Percentiles rank a stretch among this genome's conserved stretches.
phyloP scores from a whole-genome alignment of 2,113 vertebrate genomes.

The Channa maculata region DNA sequence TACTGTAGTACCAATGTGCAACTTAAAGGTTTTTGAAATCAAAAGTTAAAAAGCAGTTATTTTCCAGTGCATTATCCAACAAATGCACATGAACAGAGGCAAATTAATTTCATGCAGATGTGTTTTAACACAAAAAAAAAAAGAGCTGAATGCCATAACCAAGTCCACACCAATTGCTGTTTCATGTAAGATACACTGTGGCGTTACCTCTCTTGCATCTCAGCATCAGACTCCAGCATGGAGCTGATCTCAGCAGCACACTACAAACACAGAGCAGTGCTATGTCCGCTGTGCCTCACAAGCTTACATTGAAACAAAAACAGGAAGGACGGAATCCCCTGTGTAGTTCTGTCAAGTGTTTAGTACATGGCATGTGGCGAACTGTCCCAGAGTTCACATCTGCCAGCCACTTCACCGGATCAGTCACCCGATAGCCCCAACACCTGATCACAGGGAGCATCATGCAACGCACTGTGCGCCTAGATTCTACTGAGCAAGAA shows the following conservation, averaged over 20 bases:
- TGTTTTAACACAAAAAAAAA: slow-evolving; percentile 22
- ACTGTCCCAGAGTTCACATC: slow-evolving; percentile 37
- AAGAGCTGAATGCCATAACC: slow-evolving; percentile 35
- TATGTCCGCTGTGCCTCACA: slow-evolving; percentile 30
- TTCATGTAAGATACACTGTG: slow-evolving; percentile 48
- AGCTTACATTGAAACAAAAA: slow-evolving; percentile 33
- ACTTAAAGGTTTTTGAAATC: neutral
- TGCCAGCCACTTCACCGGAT: slow-evolving; percentile 25
- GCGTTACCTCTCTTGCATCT: slow-evolving; percentile 28
- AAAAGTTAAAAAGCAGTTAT: slow-evolving; percentile 10
- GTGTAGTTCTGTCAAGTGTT: slow-evolving; percentile 5
- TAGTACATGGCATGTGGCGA: neutral
- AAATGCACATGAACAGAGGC: slow-evolving; percentile 10
- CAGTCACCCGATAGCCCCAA: slow-evolving; percentile 5
- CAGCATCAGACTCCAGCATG: slow-evolving; percentile 40
- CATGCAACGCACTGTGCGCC: too few relatives aligned
- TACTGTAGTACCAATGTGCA: too few relatives aligned
- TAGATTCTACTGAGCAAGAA: neutral
- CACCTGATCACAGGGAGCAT: slow-evolving; percentile 7
- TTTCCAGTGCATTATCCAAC: neutral
- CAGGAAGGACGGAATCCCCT: slow-evolving; percentile 22
- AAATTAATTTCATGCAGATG: slow-evolving; percentile 58
- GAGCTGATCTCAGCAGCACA: slow-evolving; percentile 50
- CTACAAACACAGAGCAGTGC: slow-evolving; percentile 38
- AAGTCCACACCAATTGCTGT: slow-evolving; percentile 10